Evolutionary conservation across 2,113 vertebrate species (phyloP).

Genomic region (Bos indicus): DNA sequence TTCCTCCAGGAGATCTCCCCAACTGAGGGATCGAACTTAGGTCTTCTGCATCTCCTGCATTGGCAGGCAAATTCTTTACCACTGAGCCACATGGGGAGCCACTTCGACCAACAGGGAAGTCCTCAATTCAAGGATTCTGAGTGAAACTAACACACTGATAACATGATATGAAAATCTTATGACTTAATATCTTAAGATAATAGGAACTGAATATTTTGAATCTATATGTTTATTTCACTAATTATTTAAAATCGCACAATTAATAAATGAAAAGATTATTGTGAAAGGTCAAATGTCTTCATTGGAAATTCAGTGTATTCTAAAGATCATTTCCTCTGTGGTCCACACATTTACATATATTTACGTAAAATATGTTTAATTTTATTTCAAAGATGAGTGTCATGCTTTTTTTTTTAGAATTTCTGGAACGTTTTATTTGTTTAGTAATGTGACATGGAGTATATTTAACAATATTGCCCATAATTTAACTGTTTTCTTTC

Average conservation of each 20-base stretch:
- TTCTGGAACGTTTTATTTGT: not conserved
- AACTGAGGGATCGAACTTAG: accelerated
- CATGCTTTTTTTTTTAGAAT: not conserved
- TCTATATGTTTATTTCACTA: not conserved
- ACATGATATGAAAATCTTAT: not conserved
- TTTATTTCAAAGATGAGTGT: not conserved
- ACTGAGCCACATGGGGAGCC: too few species aligned
- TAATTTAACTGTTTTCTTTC: not conserved
- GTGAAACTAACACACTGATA: not conserved
- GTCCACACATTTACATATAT: not conserved
- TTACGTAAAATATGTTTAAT: not conserved
- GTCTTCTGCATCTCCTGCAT: not conserved
- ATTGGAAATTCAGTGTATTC: not conserved
- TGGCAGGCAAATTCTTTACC: not conserved
- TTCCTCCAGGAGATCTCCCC: not conserved
- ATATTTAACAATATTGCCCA: not conserved
- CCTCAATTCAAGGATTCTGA: not conserved
- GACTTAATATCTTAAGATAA: not conserved
- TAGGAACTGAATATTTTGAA: not conserved
- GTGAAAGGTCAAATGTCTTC: not conserved
- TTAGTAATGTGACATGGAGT: not conserved
- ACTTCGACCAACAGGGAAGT: too few species aligned
- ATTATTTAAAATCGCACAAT: not conserved
- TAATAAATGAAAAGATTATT: not conserved
- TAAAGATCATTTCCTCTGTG: not conserved